Conservation (phyloP, 2,888 invertebrate genomes). For the Latrodectus hesperus region DNA sequence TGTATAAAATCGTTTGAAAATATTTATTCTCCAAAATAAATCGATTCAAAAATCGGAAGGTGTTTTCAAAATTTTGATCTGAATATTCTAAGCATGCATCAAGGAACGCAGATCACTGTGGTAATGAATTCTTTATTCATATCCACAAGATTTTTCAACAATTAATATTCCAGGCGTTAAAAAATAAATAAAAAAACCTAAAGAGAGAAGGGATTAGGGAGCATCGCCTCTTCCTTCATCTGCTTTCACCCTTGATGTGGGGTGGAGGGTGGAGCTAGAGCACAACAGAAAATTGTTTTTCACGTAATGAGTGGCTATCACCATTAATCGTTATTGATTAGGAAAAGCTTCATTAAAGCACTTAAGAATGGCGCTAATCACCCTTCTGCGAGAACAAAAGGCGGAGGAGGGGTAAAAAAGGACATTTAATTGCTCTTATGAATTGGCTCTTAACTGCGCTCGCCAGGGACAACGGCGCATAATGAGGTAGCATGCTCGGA, state of each 20-base stretch:
- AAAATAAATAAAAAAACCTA: too few relatives aligned
- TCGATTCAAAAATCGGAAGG: too few relatives aligned
- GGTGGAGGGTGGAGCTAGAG: neutral
- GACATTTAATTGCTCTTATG: constrained; percentile 63
- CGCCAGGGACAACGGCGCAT: constrained; percentile 44
- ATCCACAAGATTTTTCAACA: too few relatives aligned
- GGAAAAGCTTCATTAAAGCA: neutral
- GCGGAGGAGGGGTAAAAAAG: constrained; percentile 9
- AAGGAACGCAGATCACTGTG: too few relatives aligned
- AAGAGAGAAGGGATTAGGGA: too few relatives aligned
- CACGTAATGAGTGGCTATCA: constrained; percentile 7
- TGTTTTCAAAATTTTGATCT: too few relatives aligned
- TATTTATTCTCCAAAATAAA: too few relatives aligned
- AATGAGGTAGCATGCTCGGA: constrained; percentile 50
- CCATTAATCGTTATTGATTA: constrained; percentile 54
- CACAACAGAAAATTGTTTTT: constrained; percentile 15
- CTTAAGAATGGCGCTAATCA: constrained; percentile 4
- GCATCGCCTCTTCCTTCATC: too few relatives aligned
- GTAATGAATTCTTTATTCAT: too few relatives aligned
- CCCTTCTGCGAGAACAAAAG: constrained; percentile 1
- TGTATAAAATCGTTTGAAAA: too few relatives aligned
- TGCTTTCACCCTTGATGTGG: neutral
- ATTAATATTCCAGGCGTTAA: too few relatives aligned
- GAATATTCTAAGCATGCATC: too few relatives aligned
- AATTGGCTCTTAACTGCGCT: constrained; percentile 57